phyloP scores from a whole-genome alignment of 37 sponge, comb jelly and placozoan species.

The Theonella swinhoei region DNA sequence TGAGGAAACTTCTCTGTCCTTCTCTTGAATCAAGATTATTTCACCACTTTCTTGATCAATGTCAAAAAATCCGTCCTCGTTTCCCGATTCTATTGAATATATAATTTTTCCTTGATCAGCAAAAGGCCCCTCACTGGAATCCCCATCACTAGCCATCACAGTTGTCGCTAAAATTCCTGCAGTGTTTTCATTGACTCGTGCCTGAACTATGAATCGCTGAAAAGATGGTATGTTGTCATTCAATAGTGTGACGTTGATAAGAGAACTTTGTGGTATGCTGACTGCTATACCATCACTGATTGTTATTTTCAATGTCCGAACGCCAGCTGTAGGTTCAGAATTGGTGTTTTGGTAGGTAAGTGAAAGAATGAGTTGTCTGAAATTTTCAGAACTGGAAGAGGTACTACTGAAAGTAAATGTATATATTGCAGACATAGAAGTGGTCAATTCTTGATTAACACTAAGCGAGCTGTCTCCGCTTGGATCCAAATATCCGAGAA shows the following conservation, averaged over 20 bases:
- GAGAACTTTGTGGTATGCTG: slow-evolving; percentile 26
- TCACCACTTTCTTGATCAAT: slow-evolving; percentile 48
- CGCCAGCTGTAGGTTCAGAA: slow-evolving; percentile 61
- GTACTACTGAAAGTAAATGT: slow-evolving; percentile 34
- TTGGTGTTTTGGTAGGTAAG: slow-evolving; percentile 41
- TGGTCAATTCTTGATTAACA: not conserved
- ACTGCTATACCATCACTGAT: slow-evolving; percentile 51
- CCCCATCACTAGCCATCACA: slow-evolving; percentile 54
- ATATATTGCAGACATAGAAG: not conserved
- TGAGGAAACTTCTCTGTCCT: slow-evolving; percentile 59
- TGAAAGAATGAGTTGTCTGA: slow-evolving; percentile 40
- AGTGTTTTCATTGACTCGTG: slow-evolving; percentile 31
- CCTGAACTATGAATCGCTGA: slow-evolving; percentile 8
- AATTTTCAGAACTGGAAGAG: slow-evolving; percentile 29
- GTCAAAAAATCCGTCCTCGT: slow-evolving; percentile 46
- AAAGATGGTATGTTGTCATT: slow-evolving; percentile 78
- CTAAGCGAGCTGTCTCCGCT: slow-evolving; percentile 7
- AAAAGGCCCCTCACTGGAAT: slow-evolving; percentile 52
- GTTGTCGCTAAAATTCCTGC: slow-evolving; percentile 12
- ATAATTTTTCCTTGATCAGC: slow-evolving; percentile 52
- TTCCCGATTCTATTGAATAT: slow-evolving; percentile 54
- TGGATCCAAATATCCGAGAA: slow-evolving; percentile 30
- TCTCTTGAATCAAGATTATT: slow-evolving; percentile 24
- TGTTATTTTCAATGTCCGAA: slow-evolving; percentile 15
- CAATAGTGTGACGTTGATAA: slow-evolving; percentile 33